phyloP scores from a whole-genome alignment of 2,113 vertebrate species.

The Scophthalmus maximus region DNA sequence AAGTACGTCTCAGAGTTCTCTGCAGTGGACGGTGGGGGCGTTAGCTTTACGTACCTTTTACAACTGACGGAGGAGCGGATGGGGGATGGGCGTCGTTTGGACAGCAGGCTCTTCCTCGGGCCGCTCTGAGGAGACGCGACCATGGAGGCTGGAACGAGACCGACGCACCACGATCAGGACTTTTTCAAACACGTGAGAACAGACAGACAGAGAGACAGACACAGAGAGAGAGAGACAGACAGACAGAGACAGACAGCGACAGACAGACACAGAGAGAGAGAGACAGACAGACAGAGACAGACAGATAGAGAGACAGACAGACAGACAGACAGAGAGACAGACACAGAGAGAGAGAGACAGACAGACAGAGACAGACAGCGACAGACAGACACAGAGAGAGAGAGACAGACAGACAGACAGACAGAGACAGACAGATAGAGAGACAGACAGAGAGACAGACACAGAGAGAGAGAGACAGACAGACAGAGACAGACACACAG shows the following conservation, averaged over 20 bases:
- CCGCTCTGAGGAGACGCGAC: conserved; percentile 48
- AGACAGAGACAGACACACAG: no score
- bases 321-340: background rate
- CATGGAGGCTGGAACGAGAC: conserved; percentile 56
- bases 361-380: no score
- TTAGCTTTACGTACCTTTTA: conserved; percentile 55
- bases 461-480: background rate
- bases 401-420: background rate
- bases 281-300: background rate
- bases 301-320: background rate
- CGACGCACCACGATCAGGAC: background rate
- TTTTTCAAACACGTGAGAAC: no score
- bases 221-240: background rate
- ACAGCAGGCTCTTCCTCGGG: conserved; percentile 49
- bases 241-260: no score
- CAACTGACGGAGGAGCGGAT: conserved; percentile 39
- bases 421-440: background rate
- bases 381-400: background rate
- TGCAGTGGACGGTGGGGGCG: no score
- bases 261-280: background rate
- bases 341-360: background rate
- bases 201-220: background rate
- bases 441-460: background rate
- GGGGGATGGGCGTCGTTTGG: conserved; percentile 53
- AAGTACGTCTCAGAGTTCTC: no score